Evolutionary conservation across 1,140 invertebrate genomes (phyloP).

Genomic region (Drosophila tsacasi): DNA sequence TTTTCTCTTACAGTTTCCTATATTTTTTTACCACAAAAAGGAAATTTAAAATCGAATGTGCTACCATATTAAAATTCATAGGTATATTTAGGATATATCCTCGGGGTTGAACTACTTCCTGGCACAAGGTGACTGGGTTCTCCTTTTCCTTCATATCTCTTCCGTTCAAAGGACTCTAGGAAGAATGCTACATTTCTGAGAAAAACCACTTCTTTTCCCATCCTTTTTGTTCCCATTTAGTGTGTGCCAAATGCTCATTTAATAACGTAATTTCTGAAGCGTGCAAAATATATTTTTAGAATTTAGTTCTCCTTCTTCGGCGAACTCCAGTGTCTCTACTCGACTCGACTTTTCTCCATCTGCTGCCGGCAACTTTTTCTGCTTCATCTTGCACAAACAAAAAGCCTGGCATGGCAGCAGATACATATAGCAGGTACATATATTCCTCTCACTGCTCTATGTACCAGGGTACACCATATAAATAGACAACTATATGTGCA

Average conservation of each 20-base stretch:
- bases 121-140: conserved; percentile 7
- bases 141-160: conserved; percentile 36
- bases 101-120: conserved; percentile 69
- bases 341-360: conserved; percentile 25
- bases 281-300: conserved; percentile 83
- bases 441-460: neutral
- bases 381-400: conserved; percentile 70
- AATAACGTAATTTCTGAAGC: conserved; percentile 84
- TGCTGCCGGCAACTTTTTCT: conserved; percentile 63
- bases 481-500: conserved; percentile 23
- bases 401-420: conserved; percentile 38
- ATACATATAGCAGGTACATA: conserved; percentile 29
- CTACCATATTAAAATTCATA: conserved; percentile 12
- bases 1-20: neutral
- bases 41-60: neutral
- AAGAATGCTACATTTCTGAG: conserved; percentile 22
- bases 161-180: neutral
- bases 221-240: conserved; percentile 57
- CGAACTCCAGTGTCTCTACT: conserved; percentile 33
- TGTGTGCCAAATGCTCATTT: conserved; percentile 84
- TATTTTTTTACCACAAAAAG: neutral
- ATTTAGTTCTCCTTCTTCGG: conserved; percentile 59
- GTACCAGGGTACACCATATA: conserved; percentile 22
- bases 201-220: neutral
- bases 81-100: neutral